Evolutionary conservation across 2,888 invertebrate genomes (phyloP).

Genomic region (Ethmia dodecea): DNA sequence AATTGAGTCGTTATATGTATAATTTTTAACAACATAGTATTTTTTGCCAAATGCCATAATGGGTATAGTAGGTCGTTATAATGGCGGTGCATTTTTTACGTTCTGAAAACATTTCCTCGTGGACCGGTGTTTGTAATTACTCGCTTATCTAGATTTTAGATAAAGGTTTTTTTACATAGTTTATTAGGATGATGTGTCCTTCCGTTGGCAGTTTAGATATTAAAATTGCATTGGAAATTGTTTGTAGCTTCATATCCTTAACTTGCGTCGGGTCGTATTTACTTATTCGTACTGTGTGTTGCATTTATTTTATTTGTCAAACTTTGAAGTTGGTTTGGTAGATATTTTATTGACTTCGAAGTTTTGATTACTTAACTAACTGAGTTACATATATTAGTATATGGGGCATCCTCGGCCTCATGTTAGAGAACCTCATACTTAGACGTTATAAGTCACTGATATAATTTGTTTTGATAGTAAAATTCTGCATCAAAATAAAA

Average conservation of each 20-base stretch:
- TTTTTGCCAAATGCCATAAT: conserved; percentile 54
- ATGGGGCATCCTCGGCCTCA: no score
- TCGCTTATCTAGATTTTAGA: conserved; percentile 66
- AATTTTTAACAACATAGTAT: conserved; percentile 59
- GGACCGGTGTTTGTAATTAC: conserved; percentile 62
- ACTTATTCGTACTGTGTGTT: no score
- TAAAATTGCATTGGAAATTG: conserved; percentile 25
- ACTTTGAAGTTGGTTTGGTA: no score
- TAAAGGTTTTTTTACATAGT: conserved; percentile 52
- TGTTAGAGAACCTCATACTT: no score
- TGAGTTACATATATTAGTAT: no score
- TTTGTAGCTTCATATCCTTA: conserved; percentile 2
- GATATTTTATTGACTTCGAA: no score
- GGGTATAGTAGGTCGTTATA: conserved; percentile 45
- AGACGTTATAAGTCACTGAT: no score
- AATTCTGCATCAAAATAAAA: no score
- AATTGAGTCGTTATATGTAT: conserved; percentile 23
- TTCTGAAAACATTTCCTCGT: conserved; percentile 53
- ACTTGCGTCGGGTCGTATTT: no score
- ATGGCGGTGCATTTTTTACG: conserved; percentile 53
- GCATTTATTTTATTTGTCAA: no score
- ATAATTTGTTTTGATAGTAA: no score
- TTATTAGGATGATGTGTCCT: conserved; percentile 51
- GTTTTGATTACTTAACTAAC: no score
- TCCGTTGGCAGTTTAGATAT: conserved; percentile 36